Evolutionary conservation across 2,113 vertebrate species (phyloP).

Genomic region (Xenotilapia flavipinnis): DNA sequence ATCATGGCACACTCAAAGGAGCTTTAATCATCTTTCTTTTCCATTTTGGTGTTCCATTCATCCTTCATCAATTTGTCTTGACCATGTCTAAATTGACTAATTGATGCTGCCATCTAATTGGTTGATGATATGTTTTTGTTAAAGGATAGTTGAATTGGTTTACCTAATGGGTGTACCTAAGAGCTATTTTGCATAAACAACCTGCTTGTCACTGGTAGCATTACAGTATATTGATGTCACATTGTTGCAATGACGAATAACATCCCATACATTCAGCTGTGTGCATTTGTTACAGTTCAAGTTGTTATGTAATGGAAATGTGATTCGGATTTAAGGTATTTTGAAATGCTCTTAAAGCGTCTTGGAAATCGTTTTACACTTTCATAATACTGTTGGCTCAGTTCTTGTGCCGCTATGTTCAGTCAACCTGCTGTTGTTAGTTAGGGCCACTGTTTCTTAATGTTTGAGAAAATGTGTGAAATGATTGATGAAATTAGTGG

Average conservation of each 20-base stretch:
- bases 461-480: background rate
- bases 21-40: accelerated
- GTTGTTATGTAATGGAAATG: background rate
- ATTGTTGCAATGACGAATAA: accelerated
- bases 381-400: constrained; percentile 1
- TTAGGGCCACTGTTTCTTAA: background rate
- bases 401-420: background rate
- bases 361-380: constrained; percentile 56
- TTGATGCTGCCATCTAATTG: background rate
- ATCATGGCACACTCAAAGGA: accelerated
- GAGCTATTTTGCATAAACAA: background rate
- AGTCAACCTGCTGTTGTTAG: background rate
- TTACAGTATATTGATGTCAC: background rate
- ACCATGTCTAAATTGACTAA: background rate
- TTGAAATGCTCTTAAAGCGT: constrained; percentile 28
- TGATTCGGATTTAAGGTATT: constrained; percentile 19
- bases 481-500: background rate
- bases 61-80: accelerated
- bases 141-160: background rate
- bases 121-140: background rate
- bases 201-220: background rate
- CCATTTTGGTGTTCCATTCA: accelerated
- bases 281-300: background rate
- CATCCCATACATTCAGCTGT: background rate
- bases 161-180: background rate